Evolutionary conservation across 1,140 invertebrate genomes (phyloP).

Genomic region (Pomacea maculata): DNA sequence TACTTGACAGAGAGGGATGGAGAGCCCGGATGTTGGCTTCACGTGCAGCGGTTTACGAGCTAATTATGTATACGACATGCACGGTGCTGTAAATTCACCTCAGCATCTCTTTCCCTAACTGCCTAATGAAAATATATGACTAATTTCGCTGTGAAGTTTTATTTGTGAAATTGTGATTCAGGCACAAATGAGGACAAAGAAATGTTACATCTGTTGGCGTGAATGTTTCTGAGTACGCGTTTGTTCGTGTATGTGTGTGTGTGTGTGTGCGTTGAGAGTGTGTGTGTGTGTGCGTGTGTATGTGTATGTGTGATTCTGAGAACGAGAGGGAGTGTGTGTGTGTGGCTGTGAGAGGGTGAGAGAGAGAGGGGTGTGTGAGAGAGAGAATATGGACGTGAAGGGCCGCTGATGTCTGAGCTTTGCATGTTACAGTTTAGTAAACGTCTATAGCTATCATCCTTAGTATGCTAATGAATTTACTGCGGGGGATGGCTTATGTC

Average conservation of each 20-base stretch:
- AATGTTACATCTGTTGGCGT: neutral
- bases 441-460: too few species aligned
- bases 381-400: neutral
- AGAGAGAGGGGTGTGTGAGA: neutral
- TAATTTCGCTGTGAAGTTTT: too few species aligned
- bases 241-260: too few species aligned
- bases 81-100: too few species aligned
- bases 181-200: too few species aligned
- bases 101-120: too few species aligned
- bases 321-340: neutral
- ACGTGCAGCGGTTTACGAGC: neutral
- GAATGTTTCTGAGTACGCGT: neutral
- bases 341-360: neutral
- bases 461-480: neutral
- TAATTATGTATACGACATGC: too few species aligned
- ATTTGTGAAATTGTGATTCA: too few species aligned
- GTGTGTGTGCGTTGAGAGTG: neutral
- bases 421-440: neutral
- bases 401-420: neutral
- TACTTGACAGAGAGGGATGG: neutral
- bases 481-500: neutral
- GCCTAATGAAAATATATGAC: too few species aligned
- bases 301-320: neutral
- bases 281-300: neutral
- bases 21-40: neutral